A percentile compares a stretch with the other conserved stretches of the same genome.
Evolutionary conservation across 1,140 invertebrate genomes (phyloP).

Genomic region (Steinernema khuongi): DNA sequence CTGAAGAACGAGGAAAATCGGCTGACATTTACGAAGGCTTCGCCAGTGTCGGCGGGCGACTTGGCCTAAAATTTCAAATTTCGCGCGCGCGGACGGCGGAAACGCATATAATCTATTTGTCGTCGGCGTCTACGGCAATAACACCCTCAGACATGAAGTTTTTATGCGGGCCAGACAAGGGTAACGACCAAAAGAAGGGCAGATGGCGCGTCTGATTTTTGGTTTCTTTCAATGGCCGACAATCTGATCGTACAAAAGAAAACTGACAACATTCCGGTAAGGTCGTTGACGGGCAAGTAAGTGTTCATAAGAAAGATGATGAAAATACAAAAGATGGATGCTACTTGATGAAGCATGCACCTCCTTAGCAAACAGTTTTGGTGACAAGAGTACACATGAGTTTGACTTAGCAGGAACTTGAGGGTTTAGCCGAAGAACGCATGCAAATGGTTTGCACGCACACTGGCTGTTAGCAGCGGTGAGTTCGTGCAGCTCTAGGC

Average conservation of each 20-base stretch:
- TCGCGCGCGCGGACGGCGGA: background rate
- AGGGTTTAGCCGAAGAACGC: too few species aligned
- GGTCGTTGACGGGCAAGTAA: conserved; percentile 2
- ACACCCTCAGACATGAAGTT: too few species aligned
- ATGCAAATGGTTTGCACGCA: background rate
- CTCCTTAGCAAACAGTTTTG: too few species aligned
- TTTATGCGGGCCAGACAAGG: too few species aligned
- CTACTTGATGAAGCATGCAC: too few species aligned
- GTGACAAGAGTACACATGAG: too few species aligned
- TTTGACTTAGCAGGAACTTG: too few species aligned
- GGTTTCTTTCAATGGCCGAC: background rate
- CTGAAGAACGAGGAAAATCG: background rate
- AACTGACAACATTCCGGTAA: background rate
- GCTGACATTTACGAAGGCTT: too few species aligned
- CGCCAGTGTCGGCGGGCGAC: background rate
- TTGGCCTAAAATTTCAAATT: background rate
- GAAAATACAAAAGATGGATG: too few species aligned
- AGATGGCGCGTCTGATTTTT: conserved; percentile 17
- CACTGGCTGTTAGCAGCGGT: background rate
- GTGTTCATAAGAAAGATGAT: too few species aligned
- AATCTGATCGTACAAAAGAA: background rate
- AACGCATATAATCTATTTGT: too few species aligned
- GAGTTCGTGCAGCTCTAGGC: background rate
- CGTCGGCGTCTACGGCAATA: too few species aligned
- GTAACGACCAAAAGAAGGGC: background rate